Percentiles rank a stretch among this genome's conserved stretches.
Conservation (phyloP, 2,797 vertebrate genomes). For the Ctenochaetus hawaiiensis region DNA sequence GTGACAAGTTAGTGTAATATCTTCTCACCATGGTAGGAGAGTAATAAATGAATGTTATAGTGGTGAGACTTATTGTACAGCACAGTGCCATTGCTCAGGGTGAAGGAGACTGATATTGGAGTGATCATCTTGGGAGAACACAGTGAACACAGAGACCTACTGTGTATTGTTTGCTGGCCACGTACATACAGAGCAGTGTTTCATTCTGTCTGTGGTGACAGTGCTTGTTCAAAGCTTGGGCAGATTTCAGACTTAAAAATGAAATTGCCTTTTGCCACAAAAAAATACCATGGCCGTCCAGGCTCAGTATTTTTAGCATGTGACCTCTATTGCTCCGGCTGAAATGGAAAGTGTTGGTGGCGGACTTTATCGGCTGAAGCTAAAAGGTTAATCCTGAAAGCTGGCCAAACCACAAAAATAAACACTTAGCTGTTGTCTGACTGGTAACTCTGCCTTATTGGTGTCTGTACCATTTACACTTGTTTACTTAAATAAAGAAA, state of each 20-base stretch:
- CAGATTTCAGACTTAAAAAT: conserved; percentile 12
- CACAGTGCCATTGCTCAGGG: conserved; percentile 15
- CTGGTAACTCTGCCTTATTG: not conserved
- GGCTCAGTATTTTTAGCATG: conserved; percentile 3
- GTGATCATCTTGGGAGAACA: conserved; percentile 46
- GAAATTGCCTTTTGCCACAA: not conserved
- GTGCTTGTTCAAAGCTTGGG: conserved; percentile 20
- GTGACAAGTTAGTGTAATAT: conserved; percentile 46
- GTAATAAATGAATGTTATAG: conserved; percentile 36
- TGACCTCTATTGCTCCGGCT: not conserved
- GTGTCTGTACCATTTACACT: not conserved
- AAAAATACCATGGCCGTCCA: not conserved
- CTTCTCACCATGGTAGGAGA: conserved; percentile 24
- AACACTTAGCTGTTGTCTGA: conserved; percentile 8
- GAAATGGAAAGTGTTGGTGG: conserved; percentile 5
- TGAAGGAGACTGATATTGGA: conserved; percentile 39
- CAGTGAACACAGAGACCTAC: conserved; percentile 47
- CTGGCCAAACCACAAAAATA: conserved; percentile 17
- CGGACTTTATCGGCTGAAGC: conserved; percentile 18
- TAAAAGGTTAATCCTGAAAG: conserved; percentile 13
- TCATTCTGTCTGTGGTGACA: conserved; percentile 9
- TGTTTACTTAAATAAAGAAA: not conserved
- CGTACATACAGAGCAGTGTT: conserved; percentile 40
- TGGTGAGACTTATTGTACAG: conserved; percentile 48
- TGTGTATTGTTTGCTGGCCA: conserved; percentile 55